These are phyloP conservation scores for Brotogeris chrysoptera DNA, from an alignment of 2,797 vertebrate genomes.

Conservation along the genomic window DNA sequence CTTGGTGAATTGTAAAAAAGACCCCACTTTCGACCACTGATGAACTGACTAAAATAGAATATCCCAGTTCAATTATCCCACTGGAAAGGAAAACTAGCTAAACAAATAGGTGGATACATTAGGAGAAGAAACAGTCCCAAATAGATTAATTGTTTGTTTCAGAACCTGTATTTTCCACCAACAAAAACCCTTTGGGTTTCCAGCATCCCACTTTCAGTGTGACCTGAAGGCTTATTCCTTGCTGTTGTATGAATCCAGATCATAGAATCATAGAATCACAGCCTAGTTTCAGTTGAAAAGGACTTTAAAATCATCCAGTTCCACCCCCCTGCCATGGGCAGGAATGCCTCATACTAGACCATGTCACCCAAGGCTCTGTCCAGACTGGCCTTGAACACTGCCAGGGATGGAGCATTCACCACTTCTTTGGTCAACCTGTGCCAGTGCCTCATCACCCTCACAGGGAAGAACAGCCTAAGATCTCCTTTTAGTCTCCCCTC, in stretches of 20 bases:
- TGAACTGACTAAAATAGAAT: not conserved
- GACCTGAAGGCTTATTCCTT: not conserved
- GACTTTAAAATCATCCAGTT: not conserved
- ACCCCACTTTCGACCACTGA: not conserved
- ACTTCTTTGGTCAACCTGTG: not conserved
- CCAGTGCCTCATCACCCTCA: not conserved
- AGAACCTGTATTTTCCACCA: not conserved
- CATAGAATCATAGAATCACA: not conserved
- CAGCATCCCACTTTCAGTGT: rapidly evolving
- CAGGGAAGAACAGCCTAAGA: not conserved
- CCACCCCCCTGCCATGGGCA: not conserved
- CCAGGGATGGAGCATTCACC: not conserved
- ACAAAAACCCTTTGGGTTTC: not conserved
- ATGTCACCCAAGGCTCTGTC: not conserved
- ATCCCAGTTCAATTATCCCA: not conserved
- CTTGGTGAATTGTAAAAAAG: not conserved
- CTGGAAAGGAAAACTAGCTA: not conserved
- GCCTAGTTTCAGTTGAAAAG: not conserved
- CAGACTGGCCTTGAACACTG: not conserved
- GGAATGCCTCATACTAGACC: not conserved
- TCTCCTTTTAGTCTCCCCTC: not conserved
- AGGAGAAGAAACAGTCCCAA: not conserved
- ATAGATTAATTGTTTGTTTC: not conserved
- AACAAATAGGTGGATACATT: not conserved
- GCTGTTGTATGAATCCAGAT: not conserved